phyloP scores from a whole-genome alignment of 2,113 vertebrate species.

The Corythornis vintsioides region DNA sequence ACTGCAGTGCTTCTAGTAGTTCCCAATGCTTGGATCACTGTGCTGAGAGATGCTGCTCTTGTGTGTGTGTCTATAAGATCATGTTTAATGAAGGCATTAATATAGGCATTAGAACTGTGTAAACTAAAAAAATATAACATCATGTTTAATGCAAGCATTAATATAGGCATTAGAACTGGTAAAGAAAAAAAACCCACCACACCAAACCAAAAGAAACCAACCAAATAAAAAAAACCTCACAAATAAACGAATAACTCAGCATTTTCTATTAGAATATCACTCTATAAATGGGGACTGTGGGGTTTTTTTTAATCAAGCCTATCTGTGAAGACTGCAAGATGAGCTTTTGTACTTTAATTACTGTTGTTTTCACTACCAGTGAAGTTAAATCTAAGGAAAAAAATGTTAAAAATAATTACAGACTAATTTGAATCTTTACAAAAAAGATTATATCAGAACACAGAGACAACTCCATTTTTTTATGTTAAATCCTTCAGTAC shows the following conservation, averaged over 20 bases:
- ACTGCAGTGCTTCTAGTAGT: neutral
- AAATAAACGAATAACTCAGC: neutral
- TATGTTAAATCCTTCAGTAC: neutral
- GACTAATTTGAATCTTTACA: neutral
- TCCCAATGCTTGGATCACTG: neutral
- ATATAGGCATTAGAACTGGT: neutral
- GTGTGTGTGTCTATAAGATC: neutral
- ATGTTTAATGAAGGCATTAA: neutral
- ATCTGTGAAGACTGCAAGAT: neutral
- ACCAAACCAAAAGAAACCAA: neutral
- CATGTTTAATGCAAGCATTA: neutral
- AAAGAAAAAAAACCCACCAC: neutral
- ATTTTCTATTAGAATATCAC: neutral
- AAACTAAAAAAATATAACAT: neutral
- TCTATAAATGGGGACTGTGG: neutral
- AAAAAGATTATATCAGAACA: neutral
- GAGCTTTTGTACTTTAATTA: neutral
- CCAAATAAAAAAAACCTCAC: too few species aligned
- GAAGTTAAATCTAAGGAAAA: neutral
- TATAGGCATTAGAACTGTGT: neutral
- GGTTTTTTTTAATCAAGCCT: neutral
- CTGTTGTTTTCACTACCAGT: neutral
- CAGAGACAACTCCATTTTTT: neutral
- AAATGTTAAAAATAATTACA: neutral
- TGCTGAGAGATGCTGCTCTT: neutral